Base-by-base conservation (phyloP, 2,797 vertebrate genomes). In the Lithobates pipiens region DNA sequence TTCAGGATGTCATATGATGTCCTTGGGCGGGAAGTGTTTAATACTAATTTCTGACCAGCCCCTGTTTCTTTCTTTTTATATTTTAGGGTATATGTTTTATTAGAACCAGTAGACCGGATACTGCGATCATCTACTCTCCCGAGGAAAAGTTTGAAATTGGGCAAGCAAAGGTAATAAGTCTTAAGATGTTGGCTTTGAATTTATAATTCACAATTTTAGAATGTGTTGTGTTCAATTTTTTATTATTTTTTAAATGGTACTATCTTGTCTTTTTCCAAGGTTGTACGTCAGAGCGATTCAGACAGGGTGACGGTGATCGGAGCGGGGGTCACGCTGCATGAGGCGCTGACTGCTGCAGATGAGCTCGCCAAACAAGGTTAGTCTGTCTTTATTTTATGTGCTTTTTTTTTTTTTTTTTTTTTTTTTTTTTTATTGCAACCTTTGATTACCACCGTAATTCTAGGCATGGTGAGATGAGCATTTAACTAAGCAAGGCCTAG, bases 51-150 rank as follows among this genome's bases (percentile, higher is more conserved):
- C 13, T 34, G 3, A 2, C 21, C 27, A 18, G 23, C 23, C 32
- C 32, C 32, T 5, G 7, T 9, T 1, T n/a, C n/a, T n/a, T n/a
- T n/a, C n/a, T n/a, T 9, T 63, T n/a, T 63, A 10, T 10, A 15
- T 39, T 68, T 77, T 44, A 98, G 97, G 96, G 96, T 21, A 93
- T 97, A 80, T 97, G 97, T 92, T 98, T 96, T 89, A 97, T 98
- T 82, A 93, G 96, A 9, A 97, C 95, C 85, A 98, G 94, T 82
- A 92, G 95, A 39, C 95, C 96, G 46, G 97, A 97, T 0, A 96
- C 92, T 5, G 76, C 91, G 0, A 90, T 96, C 36, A 7, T 97
- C 86, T 97, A 97, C 44, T 80, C 91, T 23, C 89, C 93, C 36
- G 92, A 94, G 10, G 97, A 98, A 91, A 95, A 90, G 88, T 96